Evolutionary conservation across 2,888 invertebrate genomes (phyloP).

Genomic region (Amiota communis): DNA sequence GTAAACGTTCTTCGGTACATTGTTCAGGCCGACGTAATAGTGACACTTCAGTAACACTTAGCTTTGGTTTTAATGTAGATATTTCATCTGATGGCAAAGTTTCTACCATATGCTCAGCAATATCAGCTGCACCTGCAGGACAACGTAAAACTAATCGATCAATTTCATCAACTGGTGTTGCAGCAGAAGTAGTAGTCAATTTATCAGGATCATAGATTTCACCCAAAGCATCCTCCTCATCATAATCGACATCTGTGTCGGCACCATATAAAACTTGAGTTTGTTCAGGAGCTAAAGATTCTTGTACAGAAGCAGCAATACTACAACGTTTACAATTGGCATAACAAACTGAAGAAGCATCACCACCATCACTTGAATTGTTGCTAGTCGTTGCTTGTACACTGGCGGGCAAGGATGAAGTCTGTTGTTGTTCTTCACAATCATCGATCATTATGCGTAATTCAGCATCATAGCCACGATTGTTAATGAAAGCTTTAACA

Average conservation of each 20-base stretch:
- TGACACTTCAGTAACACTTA: constrained; percentile 43
- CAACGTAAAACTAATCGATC: too few relatives aligned
- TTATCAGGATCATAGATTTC: not conserved
- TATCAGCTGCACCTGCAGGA: too few relatives aligned
- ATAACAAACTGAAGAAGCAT: constrained; percentile 55
- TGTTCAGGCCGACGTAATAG: constrained; percentile 44
- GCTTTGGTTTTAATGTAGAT: constrained; percentile 9
- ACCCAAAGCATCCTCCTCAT: constrained; percentile 4
- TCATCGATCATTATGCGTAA: constrained; percentile 74
- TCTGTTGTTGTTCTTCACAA: constrained; percentile 38
- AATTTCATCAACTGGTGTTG: constrained; percentile 14
- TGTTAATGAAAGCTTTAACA: constrained; percentile 78
- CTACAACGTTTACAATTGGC: constrained; percentile 61
- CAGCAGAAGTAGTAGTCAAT: not conserved
- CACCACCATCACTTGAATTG: constrained; percentile 22
- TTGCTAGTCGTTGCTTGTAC: constrained; percentile 49
- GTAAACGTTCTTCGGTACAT: not conserved
- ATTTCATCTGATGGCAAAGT: not conserved
- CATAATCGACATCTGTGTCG: not conserved
- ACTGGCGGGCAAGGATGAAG: constrained; percentile 60
- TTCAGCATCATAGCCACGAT: constrained; percentile 80
- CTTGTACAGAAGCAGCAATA: constrained; percentile 54
- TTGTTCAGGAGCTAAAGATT: constrained; percentile 38
- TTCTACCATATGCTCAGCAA: not conserved
- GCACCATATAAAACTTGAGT: constrained; percentile 38